A percentile compares a stretch with the other conserved stretches of the same genome.
Evolutionary conservation across 2,888 invertebrate species (phyloP).

Genomic region (Agrilus biguttatus): DNA sequence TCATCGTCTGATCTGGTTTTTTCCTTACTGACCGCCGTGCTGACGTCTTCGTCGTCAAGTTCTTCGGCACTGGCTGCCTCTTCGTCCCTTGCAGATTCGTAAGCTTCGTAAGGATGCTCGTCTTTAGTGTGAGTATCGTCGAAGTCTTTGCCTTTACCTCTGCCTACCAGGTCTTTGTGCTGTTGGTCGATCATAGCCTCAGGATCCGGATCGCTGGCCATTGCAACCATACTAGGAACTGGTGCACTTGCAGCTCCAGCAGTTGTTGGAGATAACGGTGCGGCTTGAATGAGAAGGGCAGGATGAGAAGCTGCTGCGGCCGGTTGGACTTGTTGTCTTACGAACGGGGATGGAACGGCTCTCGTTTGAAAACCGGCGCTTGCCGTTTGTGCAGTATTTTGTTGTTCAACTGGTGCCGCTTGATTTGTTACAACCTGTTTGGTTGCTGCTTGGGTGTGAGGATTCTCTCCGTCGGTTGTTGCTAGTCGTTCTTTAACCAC

Average conservation of each 20-base stretch:
- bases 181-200: too few species aligned
- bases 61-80: background rate
- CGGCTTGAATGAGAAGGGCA: background rate
- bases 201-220: too few species aligned
- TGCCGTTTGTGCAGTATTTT: background rate
- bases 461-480: slow-evolving; percentile 17
- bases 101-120: background rate
- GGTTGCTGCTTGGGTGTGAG: slow-evolving; percentile 1
- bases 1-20: slow-evolving; percentile 29
- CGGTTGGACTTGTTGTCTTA: background rate
- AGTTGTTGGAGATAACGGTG: too few species aligned
- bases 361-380: background rate
- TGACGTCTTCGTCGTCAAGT: too few species aligned
- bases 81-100: slow-evolving; percentile 2
- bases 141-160: too few species aligned
- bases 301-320: background rate
- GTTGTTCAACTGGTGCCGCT: too few species aligned
- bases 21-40: too few species aligned
- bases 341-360: background rate
- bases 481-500: slow-evolving; percentile 32
- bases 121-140: too few species aligned
- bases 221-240: too few species aligned
- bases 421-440: background rate
- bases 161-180: too few species aligned
- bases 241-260: too few species aligned